Percentiles rank a stretch among this genome's conserved stretches.
Conservation (phyloP, 2,113 vertebrate genomes). For the Stegastes partitus region DNA sequence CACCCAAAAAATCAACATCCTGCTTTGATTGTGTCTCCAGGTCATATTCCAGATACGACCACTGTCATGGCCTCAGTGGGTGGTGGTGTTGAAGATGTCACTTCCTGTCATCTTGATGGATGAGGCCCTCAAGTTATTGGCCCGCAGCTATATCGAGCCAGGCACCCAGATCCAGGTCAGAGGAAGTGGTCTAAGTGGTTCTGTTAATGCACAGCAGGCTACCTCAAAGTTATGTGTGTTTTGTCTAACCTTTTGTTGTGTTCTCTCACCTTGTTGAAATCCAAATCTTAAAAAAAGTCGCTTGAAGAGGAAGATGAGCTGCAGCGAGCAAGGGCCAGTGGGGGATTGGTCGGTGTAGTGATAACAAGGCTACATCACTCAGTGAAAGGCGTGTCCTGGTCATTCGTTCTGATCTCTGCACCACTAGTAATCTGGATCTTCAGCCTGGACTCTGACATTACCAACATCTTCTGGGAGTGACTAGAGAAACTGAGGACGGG, state of each 20-base stretch:
- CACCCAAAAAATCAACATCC: too few species aligned
- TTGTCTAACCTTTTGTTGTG: neutral
- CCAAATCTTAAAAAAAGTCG: conserved; percentile 33
- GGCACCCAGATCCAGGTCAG: conserved; percentile 78
- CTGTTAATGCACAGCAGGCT: neutral
- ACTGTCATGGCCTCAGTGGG: conserved; percentile 85
- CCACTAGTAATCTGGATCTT: conserved; percentile 86
- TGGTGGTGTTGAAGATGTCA: conserved; percentile 87
- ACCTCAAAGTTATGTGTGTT: neutral
- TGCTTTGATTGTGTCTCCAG: conserved; percentile 51
- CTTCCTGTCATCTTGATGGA: conserved; percentile 87
- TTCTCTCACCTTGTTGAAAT: neutral
- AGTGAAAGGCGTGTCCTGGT: conserved; percentile 83
- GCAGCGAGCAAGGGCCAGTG: neutral
- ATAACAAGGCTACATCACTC: conserved; percentile 44
- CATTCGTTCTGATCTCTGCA: conserved; percentile 79
- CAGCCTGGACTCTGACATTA: conserved; percentile 88
- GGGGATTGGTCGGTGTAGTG: conserved; percentile 14
- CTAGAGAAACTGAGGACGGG: neutral
- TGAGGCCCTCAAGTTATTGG: conserved; percentile 85
- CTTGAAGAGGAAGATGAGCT: conserved; percentile 78
- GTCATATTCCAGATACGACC: conserved; percentile 86
- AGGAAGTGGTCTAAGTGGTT: too few species aligned
- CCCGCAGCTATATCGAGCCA: conserved; percentile 84
- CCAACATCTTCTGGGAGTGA: conserved; percentile 87